Evolutionary conservation across 2,888 invertebrate species (phyloP), one percentile per base, ranked within the genome.

Genomic region (Druceiella hillmani): DNA sequence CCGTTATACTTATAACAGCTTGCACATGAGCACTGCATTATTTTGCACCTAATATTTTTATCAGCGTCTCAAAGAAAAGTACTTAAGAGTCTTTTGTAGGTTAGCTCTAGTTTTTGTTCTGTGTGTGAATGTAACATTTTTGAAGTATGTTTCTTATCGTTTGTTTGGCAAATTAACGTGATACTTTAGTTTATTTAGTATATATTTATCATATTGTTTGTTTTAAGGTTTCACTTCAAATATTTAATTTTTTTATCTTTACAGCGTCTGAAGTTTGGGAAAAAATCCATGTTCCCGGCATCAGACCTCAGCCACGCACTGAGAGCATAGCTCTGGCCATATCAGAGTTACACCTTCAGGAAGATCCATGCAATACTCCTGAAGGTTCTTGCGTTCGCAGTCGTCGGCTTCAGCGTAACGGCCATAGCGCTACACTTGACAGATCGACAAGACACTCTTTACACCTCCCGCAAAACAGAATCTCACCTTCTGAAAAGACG

Each of bases 251-350:
- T 31, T 32, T 10, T 16, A 14, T 38, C 6, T 36, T 61, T 55
- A 22, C 61, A 84, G 87, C 75, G 5, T 76, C 80, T 3, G 86
- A 86, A 60, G 74, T 75, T 4, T 87, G 87, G 87, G 87, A 87
- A 56, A 79, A 80, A 47, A 70, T 87, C 31, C 59, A 65, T 5
- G 75, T 81, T 29, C 60, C 66, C 3, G 76, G 79, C 10, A 55
- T 75, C 28, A 74, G 78, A 52, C 85, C 86, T 0, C 78, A 81
- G 17, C 78, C 83, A 1, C 75, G 83, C 45, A 79, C 83, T 15
- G 84, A 83, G 61, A 73, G 78, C 52, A 74, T 81, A 36, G 81
- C 79, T 10, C 66, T 83, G 41, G 75, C 81, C 3, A 74, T 83
- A 11, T 76, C 79, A 28, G 77, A 76, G 48, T 53, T 65, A 24